Percentiles rank a stretch among this genome's conserved stretches.
Conservation (phyloP, 2,113 vertebrate species). For the Dicerorhinus sumatrensis region DNA sequence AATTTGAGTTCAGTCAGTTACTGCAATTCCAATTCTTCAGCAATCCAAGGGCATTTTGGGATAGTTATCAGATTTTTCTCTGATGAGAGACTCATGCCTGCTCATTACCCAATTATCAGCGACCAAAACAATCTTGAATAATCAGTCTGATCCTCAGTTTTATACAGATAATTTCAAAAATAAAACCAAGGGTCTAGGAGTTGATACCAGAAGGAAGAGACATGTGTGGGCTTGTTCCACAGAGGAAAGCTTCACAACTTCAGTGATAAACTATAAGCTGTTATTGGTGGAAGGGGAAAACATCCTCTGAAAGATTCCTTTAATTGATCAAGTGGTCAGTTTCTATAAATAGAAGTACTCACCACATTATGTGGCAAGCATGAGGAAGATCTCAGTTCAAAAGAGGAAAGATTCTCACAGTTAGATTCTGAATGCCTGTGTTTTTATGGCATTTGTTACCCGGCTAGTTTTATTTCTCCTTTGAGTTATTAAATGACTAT, state of each 20-base stretch:
- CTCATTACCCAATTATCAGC: background rate
- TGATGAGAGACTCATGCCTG: background rate
- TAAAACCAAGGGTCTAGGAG: background rate
- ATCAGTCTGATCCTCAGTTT: background rate
- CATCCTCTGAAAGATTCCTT: background rate
- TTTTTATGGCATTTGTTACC: background rate
- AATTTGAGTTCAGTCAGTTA: background rate
- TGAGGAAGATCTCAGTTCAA: background rate
- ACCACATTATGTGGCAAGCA: background rate
- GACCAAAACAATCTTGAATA: background rate
- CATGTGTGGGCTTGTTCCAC: background rate
- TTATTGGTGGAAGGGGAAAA: background rate
- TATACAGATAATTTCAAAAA: slow-evolving; percentile 34
- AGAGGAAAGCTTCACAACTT: background rate
- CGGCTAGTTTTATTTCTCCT: background rate
- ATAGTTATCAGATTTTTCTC: slow-evolving; percentile 17
- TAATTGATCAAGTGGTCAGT: background rate
- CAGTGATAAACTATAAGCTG: background rate
- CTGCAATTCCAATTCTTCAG: background rate
- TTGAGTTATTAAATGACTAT: slow-evolving; percentile 1
- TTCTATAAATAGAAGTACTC: background rate
- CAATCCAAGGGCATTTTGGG: background rate
- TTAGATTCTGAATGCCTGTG: background rate
- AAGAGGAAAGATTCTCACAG: slow-evolving; percentile 31
- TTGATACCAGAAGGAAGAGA: background rate